Conservation (phyloP, 1,140 invertebrate species). For the Aphelenchoides fujianensis region DNA sequence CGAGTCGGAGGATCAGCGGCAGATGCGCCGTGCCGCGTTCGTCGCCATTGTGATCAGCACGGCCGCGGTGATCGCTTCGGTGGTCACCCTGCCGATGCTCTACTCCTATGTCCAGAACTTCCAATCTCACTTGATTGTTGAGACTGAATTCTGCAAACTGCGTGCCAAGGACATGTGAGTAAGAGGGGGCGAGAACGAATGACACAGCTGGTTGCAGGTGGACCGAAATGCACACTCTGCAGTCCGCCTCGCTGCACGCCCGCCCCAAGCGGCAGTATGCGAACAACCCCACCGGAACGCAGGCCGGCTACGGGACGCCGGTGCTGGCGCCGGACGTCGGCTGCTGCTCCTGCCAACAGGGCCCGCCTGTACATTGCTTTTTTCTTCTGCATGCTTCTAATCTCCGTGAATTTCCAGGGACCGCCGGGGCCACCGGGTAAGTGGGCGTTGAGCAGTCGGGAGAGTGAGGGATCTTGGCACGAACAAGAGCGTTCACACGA, state of each 20-base stretch:
- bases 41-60: slow-evolving; percentile 53
- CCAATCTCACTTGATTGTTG: slow-evolving; percentile 57
- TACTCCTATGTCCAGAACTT: slow-evolving; percentile 61
- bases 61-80: slow-evolving; percentile 50
- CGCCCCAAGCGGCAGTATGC: slow-evolving; percentile 48
- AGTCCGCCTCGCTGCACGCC: neutral
- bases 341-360: slow-evolving; percentile 57
- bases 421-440: slow-evolving; percentile 8
- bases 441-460: neutral
- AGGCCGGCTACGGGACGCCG: slow-evolving; percentile 35
- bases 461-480: too few relatives aligned
- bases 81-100: slow-evolving; percentile 61
- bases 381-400: neutral
- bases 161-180: slow-evolving; percentile 12
- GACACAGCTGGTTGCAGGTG: slow-evolving; percentile 50
- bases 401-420: neutral
- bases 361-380: slow-evolving; percentile 46
- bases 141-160: slow-evolving; percentile 59
- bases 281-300: slow-evolving; percentile 14
- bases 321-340: slow-evolving; percentile 31
- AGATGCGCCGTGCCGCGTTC: slow-evolving; percentile 58
- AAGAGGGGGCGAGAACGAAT: neutral
- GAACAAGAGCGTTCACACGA: neutral
- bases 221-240: slow-evolving; percentile 55
- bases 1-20: slow-evolving; percentile 46